These are phyloP conservation scores for Lacerta agilis DNA, from an alignment of 2,797 vertebrate genomes.

Conservation along the genomic window DNA sequence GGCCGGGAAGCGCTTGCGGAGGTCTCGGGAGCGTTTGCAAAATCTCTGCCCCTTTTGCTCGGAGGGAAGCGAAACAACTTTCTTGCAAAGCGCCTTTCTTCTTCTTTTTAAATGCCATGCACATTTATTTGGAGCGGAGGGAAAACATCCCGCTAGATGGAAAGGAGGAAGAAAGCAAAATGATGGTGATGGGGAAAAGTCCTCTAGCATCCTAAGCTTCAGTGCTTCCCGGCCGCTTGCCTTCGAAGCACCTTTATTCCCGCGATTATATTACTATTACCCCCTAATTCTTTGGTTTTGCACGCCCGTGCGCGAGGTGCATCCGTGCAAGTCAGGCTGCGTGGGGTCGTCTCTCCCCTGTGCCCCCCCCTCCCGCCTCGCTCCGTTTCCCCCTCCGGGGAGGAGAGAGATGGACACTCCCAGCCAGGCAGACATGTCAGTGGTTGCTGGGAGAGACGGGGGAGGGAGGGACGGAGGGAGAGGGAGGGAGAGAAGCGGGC, in stretches of 20 bases:
- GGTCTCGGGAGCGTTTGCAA: neutral
- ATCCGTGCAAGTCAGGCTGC: too few species aligned
- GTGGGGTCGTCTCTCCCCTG: neutral
- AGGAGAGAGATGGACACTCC: conserved; percentile 35
- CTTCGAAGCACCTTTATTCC: neutral
- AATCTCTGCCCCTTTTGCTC: neutral
- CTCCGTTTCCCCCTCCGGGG: neutral
- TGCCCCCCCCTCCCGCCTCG: accelerated
- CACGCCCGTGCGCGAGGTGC: too few species aligned
- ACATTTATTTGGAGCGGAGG: neutral
- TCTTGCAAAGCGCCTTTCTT: neutral
- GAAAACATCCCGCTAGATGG: too few species aligned
- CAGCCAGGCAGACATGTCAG: conserved; percentile 78
- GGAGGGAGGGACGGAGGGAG: too few species aligned
- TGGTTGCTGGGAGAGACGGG: conserved; percentile 65
- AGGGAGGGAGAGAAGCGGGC: accelerated
- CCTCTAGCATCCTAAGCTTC: neutral
- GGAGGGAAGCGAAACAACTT: neutral
- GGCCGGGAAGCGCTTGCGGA: accelerated
- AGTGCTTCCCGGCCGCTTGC: neutral
- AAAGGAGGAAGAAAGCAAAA: neutral
- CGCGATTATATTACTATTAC: too few species aligned
- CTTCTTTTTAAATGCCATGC: accelerated
- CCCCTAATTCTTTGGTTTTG: too few species aligned
- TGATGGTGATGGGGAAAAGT: too few species aligned